Evolutionary conservation across 2,888 invertebrate species (phyloP), one percentile per base, ranked within the genome.

Genomic region (Pegoplata infirma): DNA sequence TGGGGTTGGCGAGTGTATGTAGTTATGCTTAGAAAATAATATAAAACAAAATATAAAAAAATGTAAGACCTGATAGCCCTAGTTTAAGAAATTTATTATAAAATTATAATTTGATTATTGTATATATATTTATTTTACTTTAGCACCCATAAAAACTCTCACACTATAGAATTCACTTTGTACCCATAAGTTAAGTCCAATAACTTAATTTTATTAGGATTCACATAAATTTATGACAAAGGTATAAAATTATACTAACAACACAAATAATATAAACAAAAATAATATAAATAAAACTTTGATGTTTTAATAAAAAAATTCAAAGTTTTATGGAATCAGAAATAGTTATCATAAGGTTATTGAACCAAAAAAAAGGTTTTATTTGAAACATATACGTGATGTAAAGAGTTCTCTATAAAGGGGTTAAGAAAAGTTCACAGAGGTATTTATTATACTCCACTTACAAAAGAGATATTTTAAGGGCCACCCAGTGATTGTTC

Each of bases 91-190:
- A 25, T 64, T 53, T 66, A n/a, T 8, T 51, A 49, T 55, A 55
- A 25, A 44, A 53, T 55, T 21, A 56, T 56, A 32, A 32, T 56
- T 67, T 56, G 25, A 53, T 66, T 66, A 44, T 53, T 19, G n/a
- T 14, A 17, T 16, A 40, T 16, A 49, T 6, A 36, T 12, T 36
- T 32, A 32, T 44, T 53, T 16, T 3, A 16, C n/a, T 17, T 66
- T 25, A 44, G 1, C 44, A 51, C 19, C n/a, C n/a, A 40, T 40
- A 40, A 5, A 5, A n/a, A 40, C 36, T 0, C 12, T 36, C 1
- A 36, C 7, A 8, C 7, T 36, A n/a, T 36, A 10, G 36, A 12
- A 36, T 40, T 40, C n/a, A n/a, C 5, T n/a, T 40, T n/a, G n/a
- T 40, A 12, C 4, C 36, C n/a, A n/a, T 40, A n/a, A n/a, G 36